A percentile compares a stretch with the other conserved stretches of the same genome.
Conservation (phyloP, 2,888 invertebrate species). For the Phragmatobia fuliginosa region DNA sequence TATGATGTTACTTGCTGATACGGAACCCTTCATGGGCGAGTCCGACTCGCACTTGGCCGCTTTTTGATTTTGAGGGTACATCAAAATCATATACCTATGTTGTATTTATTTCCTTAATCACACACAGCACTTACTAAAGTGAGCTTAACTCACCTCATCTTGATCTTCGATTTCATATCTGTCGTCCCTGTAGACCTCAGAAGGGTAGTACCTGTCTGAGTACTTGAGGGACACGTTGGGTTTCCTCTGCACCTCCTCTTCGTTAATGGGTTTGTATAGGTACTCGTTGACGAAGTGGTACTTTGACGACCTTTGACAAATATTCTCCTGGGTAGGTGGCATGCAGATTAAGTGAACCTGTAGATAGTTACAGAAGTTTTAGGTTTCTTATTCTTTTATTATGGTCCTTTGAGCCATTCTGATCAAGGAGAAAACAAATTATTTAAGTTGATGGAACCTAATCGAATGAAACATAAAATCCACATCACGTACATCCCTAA, state of each 20-base stretch:
- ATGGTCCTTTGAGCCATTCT: background rate
- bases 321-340: slow-evolving; percentile 95
- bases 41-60: too few species aligned
- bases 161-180: slow-evolving; percentile 84
- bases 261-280: slow-evolving; percentile 94
- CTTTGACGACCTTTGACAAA: slow-evolving; percentile 95
- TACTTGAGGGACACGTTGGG: slow-evolving; percentile 93
- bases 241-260: slow-evolving; percentile 92
- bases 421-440: background rate
- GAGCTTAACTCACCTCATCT: slow-evolving; percentile 65
- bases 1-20: too few species aligned
- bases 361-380: slow-evolving; percentile 3
- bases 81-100: background rate
- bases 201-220: slow-evolving; percentile 94
- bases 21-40: too few species aligned
- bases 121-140: background rate
- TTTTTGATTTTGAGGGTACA: background rate
- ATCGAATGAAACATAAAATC: too few species aligned
- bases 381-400: background rate
- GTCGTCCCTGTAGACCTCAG: slow-evolving; percentile 90
- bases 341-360: slow-evolving; percentile 97
- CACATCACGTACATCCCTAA: too few species aligned
- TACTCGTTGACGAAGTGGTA: slow-evolving; percentile 97
- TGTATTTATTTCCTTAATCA: background rate
- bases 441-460: background rate